Conservation (phyloP, 2,797 vertebrate species). For the Rhodeus uyekii region DNA sequence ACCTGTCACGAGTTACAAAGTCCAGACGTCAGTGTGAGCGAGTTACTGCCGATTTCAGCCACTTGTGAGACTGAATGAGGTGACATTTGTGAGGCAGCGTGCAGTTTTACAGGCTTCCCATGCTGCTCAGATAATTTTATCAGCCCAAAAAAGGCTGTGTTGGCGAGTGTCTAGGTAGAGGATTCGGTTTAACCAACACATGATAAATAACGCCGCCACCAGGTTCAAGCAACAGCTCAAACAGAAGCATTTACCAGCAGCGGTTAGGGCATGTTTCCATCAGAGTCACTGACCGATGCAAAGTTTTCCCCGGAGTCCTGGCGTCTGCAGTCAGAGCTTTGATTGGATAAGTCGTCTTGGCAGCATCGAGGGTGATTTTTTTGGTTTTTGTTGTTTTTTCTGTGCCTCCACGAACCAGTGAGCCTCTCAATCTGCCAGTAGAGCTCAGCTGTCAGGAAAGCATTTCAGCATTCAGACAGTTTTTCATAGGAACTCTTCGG, state of each 20-base stretch:
- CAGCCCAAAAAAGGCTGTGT: conserved; percentile 31
- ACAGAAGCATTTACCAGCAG: conserved; percentile 23
- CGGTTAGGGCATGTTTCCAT: conserved; percentile 23
- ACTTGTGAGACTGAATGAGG: conserved; percentile 40
- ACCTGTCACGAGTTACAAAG: conserved; percentile 32
- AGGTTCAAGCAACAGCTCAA: conserved; percentile 2
- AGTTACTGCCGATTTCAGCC: conserved; percentile 16
- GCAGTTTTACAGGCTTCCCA: conserved; percentile 54
- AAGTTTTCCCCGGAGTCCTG: conserved; percentile 17
- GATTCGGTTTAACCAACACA: conserved; percentile 34
- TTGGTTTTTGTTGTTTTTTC: neutral
- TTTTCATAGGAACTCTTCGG: conserved; percentile 8
- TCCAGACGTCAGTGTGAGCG: conserved; percentile 1
- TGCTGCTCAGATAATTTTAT: conserved; percentile 45
- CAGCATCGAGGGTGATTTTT: neutral
- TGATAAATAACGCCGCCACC: conserved; percentile 39
- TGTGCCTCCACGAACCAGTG: neutral
- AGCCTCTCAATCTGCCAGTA: neutral
- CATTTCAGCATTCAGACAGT: conserved; percentile 18
- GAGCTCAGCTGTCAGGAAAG: conserved; percentile 27
- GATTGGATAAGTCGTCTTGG: conserved; percentile 34
- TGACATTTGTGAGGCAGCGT: conserved; percentile 58
- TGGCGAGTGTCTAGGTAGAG: conserved; percentile 18
- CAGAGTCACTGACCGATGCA: conserved; percentile 15
- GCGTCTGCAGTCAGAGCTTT: neutral